Evolutionary conservation across 1,140 invertebrate species (phyloP).

Genomic region (Micrasema longulum): DNA sequence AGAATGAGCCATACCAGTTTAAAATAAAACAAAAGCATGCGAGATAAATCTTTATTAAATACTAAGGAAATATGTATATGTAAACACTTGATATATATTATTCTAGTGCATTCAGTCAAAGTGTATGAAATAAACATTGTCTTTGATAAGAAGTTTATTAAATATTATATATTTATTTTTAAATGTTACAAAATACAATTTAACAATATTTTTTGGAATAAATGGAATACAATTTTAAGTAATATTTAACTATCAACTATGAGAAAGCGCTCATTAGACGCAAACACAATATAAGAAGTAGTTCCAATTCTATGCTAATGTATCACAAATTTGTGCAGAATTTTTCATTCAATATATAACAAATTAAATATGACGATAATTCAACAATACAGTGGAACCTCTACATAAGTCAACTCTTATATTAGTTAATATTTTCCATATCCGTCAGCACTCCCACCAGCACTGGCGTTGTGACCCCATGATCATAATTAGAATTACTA

Average conservation of each 20-base stretch:
- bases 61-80: constrained; percentile 10
- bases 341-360: too few relatives aligned
- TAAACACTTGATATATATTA: background rate
- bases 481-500: too few relatives aligned
- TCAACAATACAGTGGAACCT: too few relatives aligned
- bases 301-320: background rate
- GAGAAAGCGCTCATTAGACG: constrained; percentile 6
- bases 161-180: background rate
- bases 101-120: constrained; percentile 25
- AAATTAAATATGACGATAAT: too few relatives aligned
- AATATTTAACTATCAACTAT: constrained; percentile 1
- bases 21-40: background rate
- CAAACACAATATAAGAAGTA: background rate
- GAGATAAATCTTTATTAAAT: constrained; percentile 25
- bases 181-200: background rate
- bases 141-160: constrained; percentile 13
- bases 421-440: too few relatives aligned
- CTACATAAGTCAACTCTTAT: too few relatives aligned
- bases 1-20: too few relatives aligned
- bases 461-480: too few relatives aligned
- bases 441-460: too few relatives aligned
- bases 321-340: constrained; percentile 3
- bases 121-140: constrained; percentile 4
- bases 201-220: background rate
- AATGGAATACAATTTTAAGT: background rate